phyloP scores from a whole-genome alignment of 2,113 vertebrate species.

The Istiophorus platypterus region DNA sequence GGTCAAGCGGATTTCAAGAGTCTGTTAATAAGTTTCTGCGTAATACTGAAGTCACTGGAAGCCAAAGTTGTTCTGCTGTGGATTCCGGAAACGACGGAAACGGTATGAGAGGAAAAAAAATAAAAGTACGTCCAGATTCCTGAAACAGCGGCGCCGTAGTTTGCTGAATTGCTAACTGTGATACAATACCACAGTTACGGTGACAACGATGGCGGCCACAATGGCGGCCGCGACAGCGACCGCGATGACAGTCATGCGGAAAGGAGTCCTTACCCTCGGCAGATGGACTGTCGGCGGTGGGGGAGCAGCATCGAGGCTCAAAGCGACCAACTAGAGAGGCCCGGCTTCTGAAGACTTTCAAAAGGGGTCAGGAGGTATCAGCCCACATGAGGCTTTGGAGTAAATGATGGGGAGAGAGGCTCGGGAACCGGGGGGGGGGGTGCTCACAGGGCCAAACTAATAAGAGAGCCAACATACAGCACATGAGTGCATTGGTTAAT shows the following conservation, averaged over 20 bases:
- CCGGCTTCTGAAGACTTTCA: conserved; percentile 52
- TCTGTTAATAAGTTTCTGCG: not conserved
- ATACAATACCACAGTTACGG: too few species aligned
- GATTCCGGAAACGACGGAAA: too few species aligned
- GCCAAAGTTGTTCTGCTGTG: too few species aligned
- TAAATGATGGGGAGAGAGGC: conserved; percentile 61
- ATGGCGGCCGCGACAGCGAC: too few species aligned
- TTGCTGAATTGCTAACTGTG: not conserved
- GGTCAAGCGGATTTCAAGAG: not conserved
- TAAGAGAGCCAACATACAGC: conserved; percentile 32
- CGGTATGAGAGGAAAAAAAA: not conserved
- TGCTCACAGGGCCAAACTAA: conserved; percentile 49
- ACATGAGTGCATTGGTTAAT: conserved; percentile 69
- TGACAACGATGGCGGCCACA: too few species aligned
- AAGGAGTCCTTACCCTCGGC: conserved; percentile 65
- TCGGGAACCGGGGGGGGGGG: conserved; percentile 25
- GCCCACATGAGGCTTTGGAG: conserved; percentile 43
- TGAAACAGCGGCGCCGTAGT: not conserved
- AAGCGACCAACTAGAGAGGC: conserved; percentile 63
- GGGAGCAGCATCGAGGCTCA: conserved; percentile 53
- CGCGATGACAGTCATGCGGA: conserved; percentile 72
- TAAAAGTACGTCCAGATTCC: too few species aligned
- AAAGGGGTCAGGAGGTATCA: conserved; percentile 64
- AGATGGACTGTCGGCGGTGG: conserved; percentile 63
- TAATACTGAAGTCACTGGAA: not conserved